Evolutionary conservation across 1,140 invertebrate genomes (phyloP), one percentile per base, ranked within the genome.

Genomic region (Pseudomyrmex dendroicus): DNA sequence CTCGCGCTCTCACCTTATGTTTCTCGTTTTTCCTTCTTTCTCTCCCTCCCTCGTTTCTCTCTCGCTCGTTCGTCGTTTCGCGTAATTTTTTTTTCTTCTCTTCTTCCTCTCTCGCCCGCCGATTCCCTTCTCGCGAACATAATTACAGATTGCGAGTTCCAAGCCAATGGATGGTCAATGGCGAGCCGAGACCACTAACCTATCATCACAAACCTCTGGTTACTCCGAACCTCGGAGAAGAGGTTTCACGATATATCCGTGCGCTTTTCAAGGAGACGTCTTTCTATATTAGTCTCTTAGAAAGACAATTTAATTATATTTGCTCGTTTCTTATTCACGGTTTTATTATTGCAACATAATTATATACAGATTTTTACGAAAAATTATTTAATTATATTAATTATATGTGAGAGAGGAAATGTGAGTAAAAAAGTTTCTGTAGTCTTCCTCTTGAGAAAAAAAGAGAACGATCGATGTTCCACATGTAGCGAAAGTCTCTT

Each of bases 191-290:
- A 87, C 84, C 84, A 56, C 85, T 86, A 89, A 91, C 88, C 90
- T 91, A 91, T 91, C 90, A 91, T 91, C 90, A 90, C 83, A 76
- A 86, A 82, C 74, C 89, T 90, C 89, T 86, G 85, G 83, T 90
- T 90, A 85, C 68, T 82, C 85, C 78, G 61, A 83, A 68, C 73
- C 52, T 70, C 67, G 77, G 35, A 54, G 61, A 76, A 82, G 73
- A 77, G 74, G 68, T 63, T 78, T 59, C 64, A 48, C 66, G 17
- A 70, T 70, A 35, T 35, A 59, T 70, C 44, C 54, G 44, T 46
- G 15, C 48, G 56, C 12, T 78, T 70, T 78, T 57, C 64, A 44
- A 70, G 46, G 63, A 76, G 25, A 25, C 67, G 62, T 77, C 73
- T 54, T 44, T 66, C 25, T 13, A 35, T 46, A 67, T 54, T 63